phyloP scores from a whole-genome alignment of 2,113 vertebrate genomes.

The Elachura formosa region DNA sequence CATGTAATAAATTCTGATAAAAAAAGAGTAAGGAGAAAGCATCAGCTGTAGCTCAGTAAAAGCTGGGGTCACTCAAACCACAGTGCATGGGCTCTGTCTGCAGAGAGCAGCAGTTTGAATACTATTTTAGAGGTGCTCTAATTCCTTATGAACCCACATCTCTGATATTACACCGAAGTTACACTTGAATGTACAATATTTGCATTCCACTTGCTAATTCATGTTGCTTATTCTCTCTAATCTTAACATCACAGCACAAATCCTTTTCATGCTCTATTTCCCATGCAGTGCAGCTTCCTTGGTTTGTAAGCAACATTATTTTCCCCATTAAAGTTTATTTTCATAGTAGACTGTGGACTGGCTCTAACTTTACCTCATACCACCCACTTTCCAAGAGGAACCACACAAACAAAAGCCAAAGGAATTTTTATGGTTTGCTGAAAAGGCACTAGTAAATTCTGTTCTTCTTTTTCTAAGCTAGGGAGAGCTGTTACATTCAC shows the following conservation, averaged over 20 bases:
- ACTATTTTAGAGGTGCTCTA: background rate
- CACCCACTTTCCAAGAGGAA: background rate
- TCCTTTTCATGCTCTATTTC: conserved; percentile 69
- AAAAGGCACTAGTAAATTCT: background rate
- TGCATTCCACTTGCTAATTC: conserved; percentile 62
- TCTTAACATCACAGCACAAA: conserved; percentile 67
- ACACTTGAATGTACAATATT: conserved; percentile 49
- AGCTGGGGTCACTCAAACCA: background rate
- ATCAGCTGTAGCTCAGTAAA: background rate
- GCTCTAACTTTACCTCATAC: background rate
- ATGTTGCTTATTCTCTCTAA: conserved; percentile 51
- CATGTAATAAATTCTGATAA: background rate
- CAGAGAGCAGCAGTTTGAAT: background rate
- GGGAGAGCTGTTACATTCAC: background rate
- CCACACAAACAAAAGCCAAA: background rate
- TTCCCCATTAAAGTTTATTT: conserved; percentile 26
- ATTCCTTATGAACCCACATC: background rate
- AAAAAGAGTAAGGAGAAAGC: background rate
- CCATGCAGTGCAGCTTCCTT: conserved; percentile 16
- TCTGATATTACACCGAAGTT: background rate
- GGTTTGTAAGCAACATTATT: conserved; percentile 46
- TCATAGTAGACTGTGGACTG: background rate
- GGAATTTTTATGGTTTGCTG: background rate
- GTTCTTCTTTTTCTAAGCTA: background rate
- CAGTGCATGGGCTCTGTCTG: background rate